Evolutionary conservation across 2,113 vertebrate genomes (phyloP).

Genomic region (Neolamprologus devosi): DNA sequence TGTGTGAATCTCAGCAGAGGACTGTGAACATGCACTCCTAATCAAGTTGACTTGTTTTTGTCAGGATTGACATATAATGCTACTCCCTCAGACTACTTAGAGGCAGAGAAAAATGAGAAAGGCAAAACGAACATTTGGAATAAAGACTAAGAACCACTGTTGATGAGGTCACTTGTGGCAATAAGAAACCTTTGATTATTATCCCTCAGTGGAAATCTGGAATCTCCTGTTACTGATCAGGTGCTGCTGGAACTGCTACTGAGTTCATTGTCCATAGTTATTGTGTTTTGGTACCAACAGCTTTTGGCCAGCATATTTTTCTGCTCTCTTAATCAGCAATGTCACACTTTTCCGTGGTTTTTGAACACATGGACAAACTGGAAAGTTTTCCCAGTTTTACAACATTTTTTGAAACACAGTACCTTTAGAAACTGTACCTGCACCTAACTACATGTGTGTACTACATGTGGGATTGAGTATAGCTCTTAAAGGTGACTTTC

Average conservation of each 20-base stretch:
- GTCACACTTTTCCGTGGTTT: background rate
- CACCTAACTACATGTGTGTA: background rate
- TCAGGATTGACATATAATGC: background rate
- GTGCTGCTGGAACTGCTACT: background rate
- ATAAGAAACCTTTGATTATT: background rate
- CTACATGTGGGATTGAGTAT: background rate
- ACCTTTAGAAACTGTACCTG: background rate
- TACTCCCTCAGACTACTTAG: background rate
- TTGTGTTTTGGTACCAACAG: background rate
- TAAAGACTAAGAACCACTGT: background rate
- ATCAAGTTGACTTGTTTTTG: background rate
- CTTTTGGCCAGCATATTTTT: background rate
- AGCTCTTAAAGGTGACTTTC: background rate
- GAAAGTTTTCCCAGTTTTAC: background rate
- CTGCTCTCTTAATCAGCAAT: background rate
- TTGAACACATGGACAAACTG: background rate
- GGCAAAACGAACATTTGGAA: background rate
- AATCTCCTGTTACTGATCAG: background rate
- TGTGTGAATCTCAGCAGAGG: slow-evolving; percentile 45
- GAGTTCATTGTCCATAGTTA: background rate
- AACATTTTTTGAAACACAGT: fast-evolving
- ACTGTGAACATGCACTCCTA: slow-evolving; percentile 23
- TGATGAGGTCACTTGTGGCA: background rate
- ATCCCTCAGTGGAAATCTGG: background rate
- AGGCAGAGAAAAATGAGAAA: background rate